Evolutionary conservation across 2,797 vertebrate species (phyloP).

Genomic region (Syndactyla subalaris): DNA sequence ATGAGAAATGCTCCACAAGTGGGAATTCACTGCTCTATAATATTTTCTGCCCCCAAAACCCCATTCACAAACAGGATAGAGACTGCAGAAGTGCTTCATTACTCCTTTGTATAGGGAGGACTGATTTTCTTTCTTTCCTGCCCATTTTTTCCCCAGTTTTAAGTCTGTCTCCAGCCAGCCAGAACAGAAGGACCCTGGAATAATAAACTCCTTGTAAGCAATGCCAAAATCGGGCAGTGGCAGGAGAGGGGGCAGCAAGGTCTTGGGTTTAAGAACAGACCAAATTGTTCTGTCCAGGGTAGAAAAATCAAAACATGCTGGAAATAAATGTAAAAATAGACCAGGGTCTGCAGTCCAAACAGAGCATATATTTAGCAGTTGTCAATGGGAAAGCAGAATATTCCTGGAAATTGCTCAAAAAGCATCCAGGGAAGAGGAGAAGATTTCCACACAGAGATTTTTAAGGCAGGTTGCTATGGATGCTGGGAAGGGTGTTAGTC

Average conservation of each 20-base stretch:
- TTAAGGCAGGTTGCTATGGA: constrained; percentile 30
- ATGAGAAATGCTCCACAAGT: background rate
- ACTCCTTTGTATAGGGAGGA: background rate
- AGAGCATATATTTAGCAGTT: constrained; percentile 58
- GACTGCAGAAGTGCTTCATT: background rate
- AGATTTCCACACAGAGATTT: constrained; percentile 17
- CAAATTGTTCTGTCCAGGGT: background rate
- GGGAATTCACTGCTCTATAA: background rate
- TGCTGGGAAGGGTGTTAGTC: background rate
- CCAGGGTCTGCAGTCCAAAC: constrained; percentile 11
- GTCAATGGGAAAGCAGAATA: constrained; percentile 55
- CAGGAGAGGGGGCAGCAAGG: background rate
- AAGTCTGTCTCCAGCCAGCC: background rate
- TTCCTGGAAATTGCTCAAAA: constrained; percentile 53
- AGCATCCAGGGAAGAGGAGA: constrained; percentile 10
- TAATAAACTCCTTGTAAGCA: background rate
- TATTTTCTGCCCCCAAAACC: background rate
- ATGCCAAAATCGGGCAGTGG: background rate
- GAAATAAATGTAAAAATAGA: constrained; percentile 60
- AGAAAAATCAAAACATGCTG: constrained; percentile 13
- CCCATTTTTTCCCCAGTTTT: background rate
- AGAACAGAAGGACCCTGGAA: background rate
- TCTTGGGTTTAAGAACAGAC: constrained; percentile 31
- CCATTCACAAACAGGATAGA: background rate
- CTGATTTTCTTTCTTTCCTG: background rate